These are phyloP conservation scores for Phortica magna DNA, from an alignment of 2,888 invertebrate genomes.

Conservation along the genomic window DNA sequence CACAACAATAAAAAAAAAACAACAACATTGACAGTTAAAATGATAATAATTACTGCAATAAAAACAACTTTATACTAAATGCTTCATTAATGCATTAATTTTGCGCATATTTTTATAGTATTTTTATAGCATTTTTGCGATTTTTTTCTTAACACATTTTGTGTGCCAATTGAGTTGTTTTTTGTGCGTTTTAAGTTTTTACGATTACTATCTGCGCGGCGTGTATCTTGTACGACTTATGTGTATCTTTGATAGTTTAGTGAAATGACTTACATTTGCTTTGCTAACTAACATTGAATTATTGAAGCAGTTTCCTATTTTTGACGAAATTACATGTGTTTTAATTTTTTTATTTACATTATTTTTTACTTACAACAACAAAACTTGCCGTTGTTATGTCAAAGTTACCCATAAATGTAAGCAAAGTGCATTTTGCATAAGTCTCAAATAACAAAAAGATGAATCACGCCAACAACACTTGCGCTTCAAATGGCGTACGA, in stretches of 20 bases:
- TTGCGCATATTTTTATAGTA: background rate
- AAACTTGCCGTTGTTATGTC: background rate
- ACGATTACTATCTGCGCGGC: background rate
- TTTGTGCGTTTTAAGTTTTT: background rate
- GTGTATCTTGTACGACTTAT: too few relatives aligned
- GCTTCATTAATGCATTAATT: background rate
- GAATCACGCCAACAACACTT: conserved; percentile 21
- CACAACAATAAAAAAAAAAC: background rate
- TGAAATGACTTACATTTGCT: too few relatives aligned
- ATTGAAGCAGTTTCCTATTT: background rate
- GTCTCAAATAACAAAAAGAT: background rate
- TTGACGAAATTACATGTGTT: background rate
- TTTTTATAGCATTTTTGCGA: conserved; percentile 18
- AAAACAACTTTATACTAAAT: conserved; percentile 18
- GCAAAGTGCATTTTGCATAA: background rate
- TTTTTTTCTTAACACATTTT: conserved; percentile 23
- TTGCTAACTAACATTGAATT: background rate
- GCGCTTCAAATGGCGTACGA: conserved; percentile 14
- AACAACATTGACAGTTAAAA: conserved; percentile 6
- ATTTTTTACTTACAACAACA: background rate
- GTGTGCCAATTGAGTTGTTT: conserved; percentile 33
- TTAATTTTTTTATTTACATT: background rate
- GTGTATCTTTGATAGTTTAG: too few relatives aligned
- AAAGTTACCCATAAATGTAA: background rate
- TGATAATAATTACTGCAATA: conserved; percentile 20